A percentile compares a stretch with the other conserved stretches of the same genome.
Conservation (phyloP, 1,140 invertebrate species). For the Charaxes varanes region DNA sequence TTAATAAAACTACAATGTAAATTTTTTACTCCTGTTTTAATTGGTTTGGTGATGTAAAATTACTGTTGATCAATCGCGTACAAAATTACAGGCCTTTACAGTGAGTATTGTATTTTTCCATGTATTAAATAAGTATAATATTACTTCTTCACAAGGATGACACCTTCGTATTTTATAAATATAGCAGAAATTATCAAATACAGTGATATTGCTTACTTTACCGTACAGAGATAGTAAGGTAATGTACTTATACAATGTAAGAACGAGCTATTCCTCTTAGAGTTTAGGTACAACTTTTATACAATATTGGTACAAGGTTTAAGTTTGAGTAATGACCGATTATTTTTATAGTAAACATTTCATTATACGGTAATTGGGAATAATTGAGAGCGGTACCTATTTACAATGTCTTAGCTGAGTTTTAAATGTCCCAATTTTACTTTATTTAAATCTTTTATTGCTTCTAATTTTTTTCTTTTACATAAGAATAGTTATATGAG, state of each 20-base stretch:
- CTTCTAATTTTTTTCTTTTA: constrained; percentile 14
- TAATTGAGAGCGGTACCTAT: constrained; percentile 16
- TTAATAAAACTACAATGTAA: constrained; percentile 46
- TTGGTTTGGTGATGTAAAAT: constrained; percentile 67
- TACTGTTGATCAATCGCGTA: constrained; percentile 63
- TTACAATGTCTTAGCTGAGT: constrained; percentile 17
- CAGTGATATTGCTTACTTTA: constrained; percentile 55
- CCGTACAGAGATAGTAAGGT: constrained; percentile 43
- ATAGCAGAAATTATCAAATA: constrained; percentile 42
- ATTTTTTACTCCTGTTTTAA: constrained; percentile 63
- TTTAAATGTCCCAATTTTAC: constrained; percentile 8
- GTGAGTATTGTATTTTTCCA: constrained; percentile 45
- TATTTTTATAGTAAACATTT: constrained; percentile 19
- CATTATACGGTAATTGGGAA: constrained; percentile 12
- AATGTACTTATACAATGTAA: constrained; percentile 49
- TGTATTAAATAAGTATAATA: constrained; percentile 43
- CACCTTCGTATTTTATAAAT: constrained; percentile 45
- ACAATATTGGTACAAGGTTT: constrained; percentile 34
- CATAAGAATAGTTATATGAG: constrained; percentile 21
- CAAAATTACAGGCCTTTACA: constrained; percentile 70
- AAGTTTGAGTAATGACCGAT: constrained; percentile 22
- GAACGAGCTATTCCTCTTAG: constrained; percentile 44
- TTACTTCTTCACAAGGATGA: constrained; percentile 36
- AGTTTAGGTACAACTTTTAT: constrained; percentile 47
- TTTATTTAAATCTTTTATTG: constrained; percentile 17